Conservation (phyloP, 2,797 vertebrate species). For the Glossophaga mutica region DNA sequence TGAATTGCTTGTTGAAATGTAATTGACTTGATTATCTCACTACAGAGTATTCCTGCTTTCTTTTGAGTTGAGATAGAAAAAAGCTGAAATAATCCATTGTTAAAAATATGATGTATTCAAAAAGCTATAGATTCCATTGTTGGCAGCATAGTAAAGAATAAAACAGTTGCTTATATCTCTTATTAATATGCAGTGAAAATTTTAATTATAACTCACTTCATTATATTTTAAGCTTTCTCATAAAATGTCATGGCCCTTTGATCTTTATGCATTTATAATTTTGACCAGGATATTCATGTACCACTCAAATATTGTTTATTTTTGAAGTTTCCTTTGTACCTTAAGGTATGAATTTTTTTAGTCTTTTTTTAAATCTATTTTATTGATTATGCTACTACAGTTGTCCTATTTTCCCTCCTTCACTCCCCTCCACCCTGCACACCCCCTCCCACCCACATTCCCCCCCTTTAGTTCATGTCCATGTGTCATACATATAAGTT, state of each 20-base stretch:
- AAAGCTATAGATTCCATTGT: not conserved
- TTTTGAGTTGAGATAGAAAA: constrained; percentile 38
- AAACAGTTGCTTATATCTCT: constrained; percentile 15
- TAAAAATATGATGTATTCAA: constrained; percentile 16
- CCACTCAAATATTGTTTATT: constrained; percentile 26
- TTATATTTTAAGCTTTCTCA: constrained; percentile 39
- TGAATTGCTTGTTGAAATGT: constrained; percentile 50
- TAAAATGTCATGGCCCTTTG: not conserved
- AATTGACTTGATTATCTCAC: constrained; percentile 18
- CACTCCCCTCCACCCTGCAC: too few species aligned
- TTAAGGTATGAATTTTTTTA: not conserved
- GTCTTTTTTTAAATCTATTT: too few species aligned
- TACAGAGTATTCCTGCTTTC: not conserved
- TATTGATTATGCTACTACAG: too few species aligned
- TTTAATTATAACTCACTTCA: constrained; percentile 27
- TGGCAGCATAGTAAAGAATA: not conserved
- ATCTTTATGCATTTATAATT: constrained; percentile 30
- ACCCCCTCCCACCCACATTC: too few species aligned
- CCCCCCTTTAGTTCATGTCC: too few species aligned
- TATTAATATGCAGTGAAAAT: constrained; percentile 39
- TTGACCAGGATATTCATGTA: not conserved
- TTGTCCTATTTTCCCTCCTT: too few species aligned
- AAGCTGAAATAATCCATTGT: constrained; percentile 42
- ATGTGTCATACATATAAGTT: too few species aligned
- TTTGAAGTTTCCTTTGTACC: not conserved